phyloP scores from a whole-genome alignment of 2,888 invertebrate genomes.

The Brachyptera putata region DNA sequence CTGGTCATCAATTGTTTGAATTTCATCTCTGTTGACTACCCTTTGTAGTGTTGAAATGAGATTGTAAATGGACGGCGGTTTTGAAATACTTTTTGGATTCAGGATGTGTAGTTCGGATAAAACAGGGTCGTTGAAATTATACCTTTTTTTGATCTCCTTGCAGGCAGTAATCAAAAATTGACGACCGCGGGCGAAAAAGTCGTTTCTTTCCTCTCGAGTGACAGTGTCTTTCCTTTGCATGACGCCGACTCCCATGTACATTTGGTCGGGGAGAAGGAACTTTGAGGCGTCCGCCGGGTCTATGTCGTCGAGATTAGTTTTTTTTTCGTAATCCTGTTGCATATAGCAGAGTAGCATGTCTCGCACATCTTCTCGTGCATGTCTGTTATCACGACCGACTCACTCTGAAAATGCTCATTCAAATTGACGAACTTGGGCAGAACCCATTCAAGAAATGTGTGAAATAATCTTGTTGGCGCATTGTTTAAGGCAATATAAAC shows the following conservation, averaged over 20 bases:
- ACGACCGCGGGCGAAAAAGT: background rate
- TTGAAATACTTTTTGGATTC: background rate
- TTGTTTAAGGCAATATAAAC: conserved; percentile 27
- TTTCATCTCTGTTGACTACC: background rate
- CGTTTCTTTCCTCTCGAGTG: background rate
- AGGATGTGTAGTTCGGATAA: background rate
- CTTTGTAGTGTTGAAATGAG: background rate
- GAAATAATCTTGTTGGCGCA: conserved; percentile 25
- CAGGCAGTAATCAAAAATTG: background rate
- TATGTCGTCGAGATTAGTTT: conserved; percentile 23
- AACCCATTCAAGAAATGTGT: conserved; percentile 31
- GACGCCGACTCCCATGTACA: conserved; percentile 28
- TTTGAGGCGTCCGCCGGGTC: conserved; percentile 25
- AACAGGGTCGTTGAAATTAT: background rate
- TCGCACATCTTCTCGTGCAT: conserved; percentile 26
- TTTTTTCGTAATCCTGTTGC: conserved; percentile 20
- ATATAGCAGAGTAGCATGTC: conserved; percentile 28
- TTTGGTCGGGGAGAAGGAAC: conserved; percentile 28
- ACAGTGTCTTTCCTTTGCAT: background rate
- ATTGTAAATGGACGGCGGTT: background rate
- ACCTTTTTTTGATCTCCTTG: conserved; percentile 11
- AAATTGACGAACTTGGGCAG: too few relatives aligned
- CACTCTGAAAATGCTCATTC: conserved; percentile 31
- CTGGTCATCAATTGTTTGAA: conserved; percentile 4
- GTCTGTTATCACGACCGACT: conserved; percentile 27